Conservation (phyloP, 2,888 invertebrate species). For the Xylota segnis region DNA sequence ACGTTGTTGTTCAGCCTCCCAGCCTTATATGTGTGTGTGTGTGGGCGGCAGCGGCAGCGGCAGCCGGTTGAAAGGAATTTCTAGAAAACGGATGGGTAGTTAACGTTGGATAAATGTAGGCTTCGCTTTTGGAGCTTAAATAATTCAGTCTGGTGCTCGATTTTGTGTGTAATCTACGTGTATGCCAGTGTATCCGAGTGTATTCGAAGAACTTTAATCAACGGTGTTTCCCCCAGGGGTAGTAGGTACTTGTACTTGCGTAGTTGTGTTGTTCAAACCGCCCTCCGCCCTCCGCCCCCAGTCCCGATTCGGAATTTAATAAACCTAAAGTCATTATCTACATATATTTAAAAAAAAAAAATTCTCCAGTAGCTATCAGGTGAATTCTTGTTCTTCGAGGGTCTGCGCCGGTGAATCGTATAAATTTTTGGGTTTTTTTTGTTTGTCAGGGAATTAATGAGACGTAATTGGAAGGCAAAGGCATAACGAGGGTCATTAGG, state of each 20-base stretch:
- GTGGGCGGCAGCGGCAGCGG: conserved; percentile 4
- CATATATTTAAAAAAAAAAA: conserved; percentile 27
- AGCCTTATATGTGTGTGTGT: conserved; percentile 14
- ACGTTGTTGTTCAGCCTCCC: conserved; percentile 27
- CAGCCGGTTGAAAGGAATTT: conserved; percentile 17
- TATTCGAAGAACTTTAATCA: conserved; percentile 52
- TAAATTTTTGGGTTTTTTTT: conserved; percentile 23
- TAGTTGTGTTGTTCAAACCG: not conserved
- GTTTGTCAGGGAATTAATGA: conserved; percentile 32
- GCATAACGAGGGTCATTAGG: conserved; percentile 54
- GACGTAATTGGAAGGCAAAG: conserved; percentile 26
- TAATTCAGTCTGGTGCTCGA: conserved; percentile 62
- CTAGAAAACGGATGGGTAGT: conserved; percentile 18
- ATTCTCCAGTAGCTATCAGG: conserved; percentile 10
- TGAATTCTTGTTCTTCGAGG: not conserved
- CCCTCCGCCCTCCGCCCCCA: not conserved
- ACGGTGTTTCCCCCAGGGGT: conserved; percentile 13
- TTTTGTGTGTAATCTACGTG: conserved; percentile 45
- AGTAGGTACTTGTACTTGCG: conserved; percentile 14
- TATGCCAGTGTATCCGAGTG: conserved; percentile 37
- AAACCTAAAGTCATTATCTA: conserved; percentile 43
- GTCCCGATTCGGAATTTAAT: conserved; percentile 44
- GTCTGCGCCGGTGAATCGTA: conserved; percentile 13
- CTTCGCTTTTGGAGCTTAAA: conserved; percentile 46
- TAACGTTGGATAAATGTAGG: conserved; percentile 38